Percentiles rank a stretch among this genome's conserved stretches.
Evolutionary conservation across 2,113 vertebrate species (phyloP).

Genomic region (Neogobius melanostomus): DNA sequence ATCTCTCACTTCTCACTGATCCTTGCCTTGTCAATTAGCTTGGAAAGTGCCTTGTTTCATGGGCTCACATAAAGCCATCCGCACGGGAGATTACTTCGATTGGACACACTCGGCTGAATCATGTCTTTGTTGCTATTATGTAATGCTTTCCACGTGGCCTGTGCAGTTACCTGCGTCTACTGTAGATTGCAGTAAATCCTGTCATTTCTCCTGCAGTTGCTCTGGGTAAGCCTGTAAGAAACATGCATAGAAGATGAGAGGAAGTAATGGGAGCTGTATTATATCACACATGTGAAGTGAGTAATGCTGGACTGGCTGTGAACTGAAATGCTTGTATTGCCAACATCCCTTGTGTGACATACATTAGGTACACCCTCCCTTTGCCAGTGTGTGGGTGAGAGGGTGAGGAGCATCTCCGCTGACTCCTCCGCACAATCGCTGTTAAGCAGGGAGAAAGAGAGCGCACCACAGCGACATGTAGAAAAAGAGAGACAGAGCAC

Average conservation of each 20-base stretch:
- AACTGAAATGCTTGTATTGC: slow-evolving; percentile 25
- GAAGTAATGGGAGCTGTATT: slow-evolving; percentile 29
- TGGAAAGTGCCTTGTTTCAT: slow-evolving; percentile 7
- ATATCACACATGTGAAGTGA: slow-evolving; percentile 41
- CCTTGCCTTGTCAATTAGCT: slow-evolving; percentile 19
- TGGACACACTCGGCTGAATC: slow-evolving; percentile 55
- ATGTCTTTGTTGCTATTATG: slow-evolving; percentile 46
- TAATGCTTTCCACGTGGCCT: slow-evolving; percentile 47
- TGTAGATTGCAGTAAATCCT: slow-evolving; percentile 24
- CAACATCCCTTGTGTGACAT: slow-evolving; percentile 39
- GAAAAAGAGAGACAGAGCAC: slow-evolving; percentile 1
- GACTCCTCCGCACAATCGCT: slow-evolving; percentile 67
- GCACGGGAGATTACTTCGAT: slow-evolving; percentile 39
- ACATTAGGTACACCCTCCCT: slow-evolving; percentile 41
- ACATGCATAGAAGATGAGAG: slow-evolving; percentile 16
- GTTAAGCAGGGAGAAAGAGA: slow-evolving; percentile 46
- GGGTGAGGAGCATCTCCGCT: slow-evolving; percentile 60
- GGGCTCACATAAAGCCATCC: slow-evolving; percentile 11
- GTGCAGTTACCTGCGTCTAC: slow-evolving; percentile 45
- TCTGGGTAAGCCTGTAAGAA: slow-evolving; percentile 11
- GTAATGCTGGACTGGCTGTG: slow-evolving; percentile 30
- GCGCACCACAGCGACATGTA: slow-evolving; percentile 2
- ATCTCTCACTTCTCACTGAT: slow-evolving; percentile 31
- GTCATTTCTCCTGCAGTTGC: slow-evolving; percentile 15
- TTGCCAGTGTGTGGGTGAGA: slow-evolving; percentile 61